A percentile compares a stretch with the other conserved stretches of the same genome.
These are phyloP conservation scores for Scomber scombrus DNA, from an alignment of 2,113 vertebrate genomes.

Conservation along the genomic window DNA sequence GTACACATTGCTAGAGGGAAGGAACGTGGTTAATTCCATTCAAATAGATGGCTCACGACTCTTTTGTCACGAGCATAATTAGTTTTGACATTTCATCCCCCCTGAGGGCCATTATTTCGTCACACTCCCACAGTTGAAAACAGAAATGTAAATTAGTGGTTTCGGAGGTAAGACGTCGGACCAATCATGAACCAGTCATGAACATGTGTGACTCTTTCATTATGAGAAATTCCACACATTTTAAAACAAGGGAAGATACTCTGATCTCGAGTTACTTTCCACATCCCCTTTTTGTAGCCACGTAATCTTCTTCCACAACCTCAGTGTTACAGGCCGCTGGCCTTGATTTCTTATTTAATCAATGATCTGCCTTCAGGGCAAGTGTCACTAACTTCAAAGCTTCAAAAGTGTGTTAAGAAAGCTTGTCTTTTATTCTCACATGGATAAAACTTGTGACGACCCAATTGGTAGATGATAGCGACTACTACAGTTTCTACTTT, in stretches of 20 bases:
- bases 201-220: conserved; percentile 12
- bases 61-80: conserved; percentile 54
- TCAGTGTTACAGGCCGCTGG: background rate
- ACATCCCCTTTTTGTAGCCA: background rate
- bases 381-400: background rate
- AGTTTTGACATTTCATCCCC: conserved; percentile 57
- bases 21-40: too few species aligned
- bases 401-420: background rate
- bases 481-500: too few species aligned
- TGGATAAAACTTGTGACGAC: too few species aligned
- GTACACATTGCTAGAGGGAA: too few species aligned
- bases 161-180: conserved; percentile 26
- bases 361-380: background rate
- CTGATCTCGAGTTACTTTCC: background rate
- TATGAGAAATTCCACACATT: background rate
- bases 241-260: background rate
- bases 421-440: background rate
- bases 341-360: background rate
- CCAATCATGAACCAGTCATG: background rate
- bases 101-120: conserved; percentile 39
- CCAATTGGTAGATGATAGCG: background rate
- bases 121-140: conserved; percentile 32
- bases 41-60: background rate
- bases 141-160: conserved; percentile 41
- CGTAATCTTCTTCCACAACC: background rate